These are phyloP conservation scores for Brachionus plicatilis DNA, from an alignment of 1,140 invertebrate genomes.

Conservation along the genomic window DNA sequence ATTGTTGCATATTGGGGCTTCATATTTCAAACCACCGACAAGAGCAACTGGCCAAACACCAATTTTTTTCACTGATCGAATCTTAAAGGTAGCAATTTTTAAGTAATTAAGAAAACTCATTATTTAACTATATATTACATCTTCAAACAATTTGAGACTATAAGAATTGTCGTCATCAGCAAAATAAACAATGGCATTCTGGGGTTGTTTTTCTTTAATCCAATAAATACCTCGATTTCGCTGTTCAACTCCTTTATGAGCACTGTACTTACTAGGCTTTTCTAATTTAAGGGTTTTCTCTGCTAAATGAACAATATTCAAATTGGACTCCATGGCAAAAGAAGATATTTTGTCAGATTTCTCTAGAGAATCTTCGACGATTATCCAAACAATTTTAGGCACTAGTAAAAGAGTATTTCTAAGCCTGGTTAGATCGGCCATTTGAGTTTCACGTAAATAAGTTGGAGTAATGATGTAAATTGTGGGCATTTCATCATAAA, in stretches of 20 bases:
- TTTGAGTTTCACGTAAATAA: slow-evolving; percentile 73
- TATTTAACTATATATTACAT: slow-evolving; percentile 60
- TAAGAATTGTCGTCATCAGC: slow-evolving; percentile 98
- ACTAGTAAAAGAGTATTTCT: slow-evolving; percentile 77
- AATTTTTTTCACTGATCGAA: slow-evolving; percentile 74
- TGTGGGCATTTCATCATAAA: neutral
- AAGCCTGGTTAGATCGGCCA: slow-evolving; percentile 81
- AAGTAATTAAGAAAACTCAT: too few relatives aligned
- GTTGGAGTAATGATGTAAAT: slow-evolving; percentile 76
- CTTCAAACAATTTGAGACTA: slow-evolving; percentile 76
- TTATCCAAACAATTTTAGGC: slow-evolving; percentile 1
- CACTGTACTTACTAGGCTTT: slow-evolving; percentile 63
- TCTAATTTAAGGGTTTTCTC: slow-evolving; percentile 64
- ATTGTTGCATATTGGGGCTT: slow-evolving; percentile 50
- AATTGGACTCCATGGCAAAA: slow-evolving; percentile 73
- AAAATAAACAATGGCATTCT: slow-evolving; percentile 80
- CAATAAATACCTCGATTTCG: slow-evolving; percentile 81
- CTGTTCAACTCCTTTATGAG: slow-evolving; percentile 88
- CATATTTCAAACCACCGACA: slow-evolving; percentile 60
- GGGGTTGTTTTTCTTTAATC: slow-evolving; percentile 65
- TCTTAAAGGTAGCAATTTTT: slow-evolving; percentile 58
- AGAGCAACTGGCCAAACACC: slow-evolving; percentile 95
- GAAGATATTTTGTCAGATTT: slow-evolving; percentile 82
- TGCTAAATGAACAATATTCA: slow-evolving; percentile 73
- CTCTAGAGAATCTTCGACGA: neutral